These are phyloP conservation scores for Trematocara unimaculatum DNA, from an alignment of 2,113 vertebrate genomes.

Conservation along the genomic window DNA sequence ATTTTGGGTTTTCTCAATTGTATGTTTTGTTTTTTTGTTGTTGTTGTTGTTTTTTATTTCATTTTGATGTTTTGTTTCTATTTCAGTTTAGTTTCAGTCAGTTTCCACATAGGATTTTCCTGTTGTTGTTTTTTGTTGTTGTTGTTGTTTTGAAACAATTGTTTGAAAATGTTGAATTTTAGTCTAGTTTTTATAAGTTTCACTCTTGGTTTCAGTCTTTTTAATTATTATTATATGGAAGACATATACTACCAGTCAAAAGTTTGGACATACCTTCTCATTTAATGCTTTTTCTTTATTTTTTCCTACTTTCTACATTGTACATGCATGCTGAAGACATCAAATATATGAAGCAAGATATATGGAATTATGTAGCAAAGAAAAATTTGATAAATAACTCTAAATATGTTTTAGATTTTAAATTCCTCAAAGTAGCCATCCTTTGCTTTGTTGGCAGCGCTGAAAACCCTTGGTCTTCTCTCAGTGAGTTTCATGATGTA, in stretches of 20 bases:
- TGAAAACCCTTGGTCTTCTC: background rate
- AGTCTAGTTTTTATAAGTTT: background rate
- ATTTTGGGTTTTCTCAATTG: background rate
- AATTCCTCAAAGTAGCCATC: background rate
- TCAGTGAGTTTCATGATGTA: background rate
- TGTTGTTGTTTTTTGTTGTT: background rate
- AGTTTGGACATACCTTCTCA: background rate
- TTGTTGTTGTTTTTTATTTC: background rate
- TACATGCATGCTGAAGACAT: background rate
- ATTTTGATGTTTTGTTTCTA: background rate
- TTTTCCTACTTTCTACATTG: background rate
- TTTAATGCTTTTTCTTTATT: background rate
- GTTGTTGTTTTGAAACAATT: background rate
- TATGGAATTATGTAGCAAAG: background rate
- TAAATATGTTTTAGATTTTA: background rate
- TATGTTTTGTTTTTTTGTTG: rapidly evolving
- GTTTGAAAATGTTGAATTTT: background rate
- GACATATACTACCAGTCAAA: background rate
- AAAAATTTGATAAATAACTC: background rate
- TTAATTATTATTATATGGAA: background rate
- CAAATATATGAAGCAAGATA: background rate
- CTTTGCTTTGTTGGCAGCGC: background rate
- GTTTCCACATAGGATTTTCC: background rate
- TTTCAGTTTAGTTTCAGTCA: background rate
- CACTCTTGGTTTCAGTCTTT: background rate